phyloP scores from a whole-genome alignment of 2,113 vertebrate genomes.

The Lophura nycthemera region DNA sequence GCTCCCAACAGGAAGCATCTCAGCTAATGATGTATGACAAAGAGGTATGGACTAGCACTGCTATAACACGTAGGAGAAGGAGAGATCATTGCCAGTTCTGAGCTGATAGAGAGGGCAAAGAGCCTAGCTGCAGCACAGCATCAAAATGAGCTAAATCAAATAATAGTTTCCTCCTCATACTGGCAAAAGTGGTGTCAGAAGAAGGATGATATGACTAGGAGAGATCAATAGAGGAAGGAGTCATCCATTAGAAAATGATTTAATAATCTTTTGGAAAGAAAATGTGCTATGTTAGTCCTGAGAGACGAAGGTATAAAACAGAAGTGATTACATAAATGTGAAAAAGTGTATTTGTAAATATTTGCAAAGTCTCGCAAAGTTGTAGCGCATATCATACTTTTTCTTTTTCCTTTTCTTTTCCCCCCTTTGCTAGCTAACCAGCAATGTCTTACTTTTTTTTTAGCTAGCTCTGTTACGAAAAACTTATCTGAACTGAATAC shows the following conservation, averaged over 20 bases:
- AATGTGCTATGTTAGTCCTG: not conserved
- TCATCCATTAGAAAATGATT: not conserved
- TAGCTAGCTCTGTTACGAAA: not conserved
- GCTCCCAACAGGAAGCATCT: not conserved
- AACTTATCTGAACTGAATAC: not conserved
- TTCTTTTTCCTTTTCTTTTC: accelerated
- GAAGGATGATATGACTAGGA: not conserved
- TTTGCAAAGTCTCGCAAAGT: not conserved
- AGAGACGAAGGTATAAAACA: not conserved
- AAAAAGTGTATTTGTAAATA: not conserved
- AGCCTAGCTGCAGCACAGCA: not conserved
- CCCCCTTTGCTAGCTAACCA: not conserved
- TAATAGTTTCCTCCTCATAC: not conserved
- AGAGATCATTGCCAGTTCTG: not conserved
- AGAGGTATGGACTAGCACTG: not conserved
- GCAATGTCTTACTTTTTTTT: not conserved
- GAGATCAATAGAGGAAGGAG: not conserved
- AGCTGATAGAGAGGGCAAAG: not conserved
- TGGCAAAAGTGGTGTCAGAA: not conserved
- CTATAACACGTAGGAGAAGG: not conserved
- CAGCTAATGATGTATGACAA: slow-evolving; percentile 1
- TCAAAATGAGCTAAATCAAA: slow-evolving; percentile 9
- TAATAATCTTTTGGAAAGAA: not conserved
- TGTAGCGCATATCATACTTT: not conserved
- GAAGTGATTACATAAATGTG: not conserved